Base-by-base conservation (phyloP, 2,888 invertebrate genomes). In the Disparrhopalites patrizii region DNA sequence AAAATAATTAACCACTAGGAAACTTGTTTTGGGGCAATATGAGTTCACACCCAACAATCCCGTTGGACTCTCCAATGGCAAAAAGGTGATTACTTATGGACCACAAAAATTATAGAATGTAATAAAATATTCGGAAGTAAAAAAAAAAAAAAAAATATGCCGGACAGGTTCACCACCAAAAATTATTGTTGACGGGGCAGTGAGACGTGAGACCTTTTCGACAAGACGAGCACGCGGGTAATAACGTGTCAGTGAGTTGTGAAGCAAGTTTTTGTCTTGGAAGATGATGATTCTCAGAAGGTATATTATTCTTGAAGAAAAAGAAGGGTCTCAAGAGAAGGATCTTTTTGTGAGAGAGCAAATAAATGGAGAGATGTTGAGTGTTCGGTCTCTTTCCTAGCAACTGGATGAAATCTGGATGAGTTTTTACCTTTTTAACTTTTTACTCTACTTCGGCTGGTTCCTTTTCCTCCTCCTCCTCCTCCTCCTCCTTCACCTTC, bases 351-450 rank as follows among this genome's bases (percentile, higher is more conserved):
- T 20, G 47, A 5, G 7, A 23, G 47, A 47, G 18, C 20, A 8
- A n/a, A 3, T 20, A 47, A 23, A 47, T 47, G 25, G 5, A 20
- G 56, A 63, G 65, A 57, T 65, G 65, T 65, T 58, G 57, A 51
- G 38, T 52, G 50, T 65, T 65, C 57, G 58, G 20, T 50, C 43
- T 57, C 52, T 61, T 47, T 38, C 23, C 5, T 57, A 65, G 43
- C 65, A 65, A 65, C 65, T 65, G 65, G 65, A 58, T 65, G 65
- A 65, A 65, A 20, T 51, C 58, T 57, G 51, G 65, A 65, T 58
- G 51, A 55, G 65, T 50, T 65, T 61, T 65, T 58, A 38, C 65
- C 51, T 65, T 65, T 65, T 58, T 23, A 57, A n/a, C 4, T 30
- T 51, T 43, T 50, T 55, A 55, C 63, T 63, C 63, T 40, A 63